Base-by-base conservation (phyloP, 92 coral and sea anemone species). In the Porites rus region DNA sequence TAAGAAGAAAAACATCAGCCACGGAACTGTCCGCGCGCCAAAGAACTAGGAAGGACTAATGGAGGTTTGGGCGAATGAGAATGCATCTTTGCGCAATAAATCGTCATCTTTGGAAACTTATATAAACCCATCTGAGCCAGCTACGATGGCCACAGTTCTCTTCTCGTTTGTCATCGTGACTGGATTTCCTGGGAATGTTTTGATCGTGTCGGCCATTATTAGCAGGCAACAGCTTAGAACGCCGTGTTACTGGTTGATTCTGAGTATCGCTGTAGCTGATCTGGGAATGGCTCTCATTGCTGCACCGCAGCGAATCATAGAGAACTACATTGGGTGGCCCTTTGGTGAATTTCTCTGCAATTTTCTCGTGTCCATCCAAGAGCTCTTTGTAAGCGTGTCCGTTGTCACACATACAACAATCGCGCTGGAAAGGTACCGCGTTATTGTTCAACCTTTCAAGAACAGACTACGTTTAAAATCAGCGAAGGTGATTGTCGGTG, bases 401-500 rank as follows among this genome's bases (percentile, higher is more conserved):
- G 96, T 93, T 4, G 74, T 84, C 10, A 87, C 96, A 10, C 96
- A 93, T 77, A 93, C 96, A 12, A 87, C 85, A 8, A 91, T 93
- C 18, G 96, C 96, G 3, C 66, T 93, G 80, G 96, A 93, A 69
- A 85, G 96, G 25, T 87, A 89, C n/a, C 86, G 92, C 10, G 96
- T 88, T 2, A 91, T 91, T 1, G 96, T 93, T 0, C 87, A 91
- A 53, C 96, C 96, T n/a, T 91, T 93, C 77, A 93, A 88, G 82
- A 65, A 52, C 10, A 79, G 92, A 54, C 78, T 93, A 71, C 62
- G 88, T 19, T 50, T 83, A 14, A 79, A 87, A 74, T 68, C 74
- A 54, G 84, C 92, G 22, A 91, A 82, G 81, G 28, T 81, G 21
- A 59, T 78, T 59, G 92, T 93, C 1, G 87, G 65, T 13, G 87